phyloP scores from a whole-genome alignment of 2,888 invertebrate genomes.

The Copidosoma aretas region DNA sequence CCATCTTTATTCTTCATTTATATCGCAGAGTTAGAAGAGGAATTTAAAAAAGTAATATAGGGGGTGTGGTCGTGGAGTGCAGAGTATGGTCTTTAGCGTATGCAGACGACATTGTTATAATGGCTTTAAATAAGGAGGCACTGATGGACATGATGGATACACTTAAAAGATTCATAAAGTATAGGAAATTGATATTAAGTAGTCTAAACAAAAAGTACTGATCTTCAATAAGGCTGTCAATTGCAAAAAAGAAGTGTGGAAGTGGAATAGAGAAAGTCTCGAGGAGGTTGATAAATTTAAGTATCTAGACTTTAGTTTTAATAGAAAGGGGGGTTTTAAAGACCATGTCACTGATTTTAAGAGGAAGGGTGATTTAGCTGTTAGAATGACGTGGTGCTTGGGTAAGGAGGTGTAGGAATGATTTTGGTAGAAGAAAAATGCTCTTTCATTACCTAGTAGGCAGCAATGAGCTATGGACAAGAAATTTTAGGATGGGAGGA shows the following conservation, averaged over 20 bases:
- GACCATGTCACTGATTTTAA: constrained; percentile 13
- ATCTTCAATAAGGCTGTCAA: constrained; percentile 20
- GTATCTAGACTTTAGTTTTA: constrained; percentile 26
- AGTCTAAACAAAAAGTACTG: constrained; percentile 33
- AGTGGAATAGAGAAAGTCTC: constrained; percentile 5
- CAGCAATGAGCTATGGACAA: too few species aligned
- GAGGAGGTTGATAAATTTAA: constrained; percentile 26
- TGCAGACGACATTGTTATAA: too few species aligned
- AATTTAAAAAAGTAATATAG: too few species aligned
- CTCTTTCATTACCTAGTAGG: too few species aligned
- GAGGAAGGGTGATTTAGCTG: constrained; percentile 14
- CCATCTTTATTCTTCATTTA: too few species aligned
- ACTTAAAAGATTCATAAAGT: constrained; percentile 14
- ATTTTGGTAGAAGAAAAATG: constrained; percentile 24
- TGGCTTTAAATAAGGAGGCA: too few species aligned
- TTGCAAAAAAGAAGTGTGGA: constrained; percentile 10
- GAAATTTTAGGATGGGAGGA: too few species aligned
- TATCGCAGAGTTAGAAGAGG: too few species aligned
- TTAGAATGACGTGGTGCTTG: constrained; percentile 22
- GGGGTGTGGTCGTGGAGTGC: too few species aligned
- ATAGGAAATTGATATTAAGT: constrained; percentile 25
- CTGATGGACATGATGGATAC: too few species aligned
- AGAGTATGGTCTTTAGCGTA: too few species aligned
- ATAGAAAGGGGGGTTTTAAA: constrained; percentile 13
- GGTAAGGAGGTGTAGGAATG: constrained; percentile 25